phyloP scores from a whole-genome alignment of 92 coral and sea anemone genomes.

The Epizoanthus fatuus region DNA sequence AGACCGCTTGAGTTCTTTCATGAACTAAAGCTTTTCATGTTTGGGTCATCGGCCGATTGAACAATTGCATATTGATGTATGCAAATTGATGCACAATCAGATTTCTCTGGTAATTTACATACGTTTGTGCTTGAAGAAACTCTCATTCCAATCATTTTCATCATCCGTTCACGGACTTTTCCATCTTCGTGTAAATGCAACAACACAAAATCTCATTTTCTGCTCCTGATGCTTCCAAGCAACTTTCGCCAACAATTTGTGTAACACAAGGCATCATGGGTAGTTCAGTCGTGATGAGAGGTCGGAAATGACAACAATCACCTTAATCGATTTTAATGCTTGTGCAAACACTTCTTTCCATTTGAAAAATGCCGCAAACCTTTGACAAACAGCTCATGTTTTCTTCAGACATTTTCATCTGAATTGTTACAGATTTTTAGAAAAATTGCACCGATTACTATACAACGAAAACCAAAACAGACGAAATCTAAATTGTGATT shows the following conservation, averaged over 20 bases:
- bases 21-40: conserved; percentile 9
- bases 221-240: not conserved
- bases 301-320: conserved; percentile 15
- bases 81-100: conserved; percentile 38
- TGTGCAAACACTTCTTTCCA: conserved; percentile 16
- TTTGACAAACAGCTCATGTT: not conserved
- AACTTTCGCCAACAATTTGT: not conserved
- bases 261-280: conserved; percentile 36
- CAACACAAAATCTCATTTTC: not conserved
- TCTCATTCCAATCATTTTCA: not conserved
- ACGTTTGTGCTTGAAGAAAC: not conserved
- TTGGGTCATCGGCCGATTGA: conserved; percentile 29
- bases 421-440: not conserved
- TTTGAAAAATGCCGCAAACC: conserved; percentile 14
- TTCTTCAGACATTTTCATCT: not conserved
- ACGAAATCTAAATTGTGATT: not conserved
- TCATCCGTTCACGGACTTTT: not conserved
- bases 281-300: not conserved
- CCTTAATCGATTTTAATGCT: not conserved
- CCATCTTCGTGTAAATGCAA: not conserved
- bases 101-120: conserved; percentile 28
- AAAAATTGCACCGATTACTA: not conserved
- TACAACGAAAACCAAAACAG: not conserved
- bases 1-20: conserved; percentile 4
- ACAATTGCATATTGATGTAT: conserved; percentile 25